Evolutionary conservation across 1,140 invertebrate species (phyloP).

Genomic region (Caenorhabditis inopinata): DNA sequence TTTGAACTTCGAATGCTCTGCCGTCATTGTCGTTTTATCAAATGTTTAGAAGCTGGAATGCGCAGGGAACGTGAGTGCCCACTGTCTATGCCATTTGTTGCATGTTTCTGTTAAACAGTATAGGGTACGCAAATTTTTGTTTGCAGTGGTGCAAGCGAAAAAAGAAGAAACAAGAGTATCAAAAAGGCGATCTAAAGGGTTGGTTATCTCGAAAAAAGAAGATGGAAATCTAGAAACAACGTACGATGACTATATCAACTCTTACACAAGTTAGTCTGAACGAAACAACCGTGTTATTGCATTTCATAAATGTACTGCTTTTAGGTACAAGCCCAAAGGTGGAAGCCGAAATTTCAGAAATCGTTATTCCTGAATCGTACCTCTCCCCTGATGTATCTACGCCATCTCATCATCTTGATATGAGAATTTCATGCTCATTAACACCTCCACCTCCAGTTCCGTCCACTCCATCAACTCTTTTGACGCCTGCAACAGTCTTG

Average conservation of each 20-base stretch:
- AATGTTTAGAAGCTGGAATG: conserved; percentile 47
- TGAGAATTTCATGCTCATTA: neutral
- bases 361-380: conserved; percentile 4
- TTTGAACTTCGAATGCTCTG: conserved; percentile 48
- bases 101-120: neutral
- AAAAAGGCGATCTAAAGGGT: conserved; percentile 30
- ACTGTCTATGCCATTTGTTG: neutral
- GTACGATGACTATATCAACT: neutral
- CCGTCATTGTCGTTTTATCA: conserved; percentile 46
- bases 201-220: conserved; percentile 33
- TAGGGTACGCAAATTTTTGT: conserved; percentile 1
- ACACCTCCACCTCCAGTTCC: neutral
- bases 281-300: too few species aligned
- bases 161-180: conserved; percentile 23
- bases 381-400: conserved; percentile 14
- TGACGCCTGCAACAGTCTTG: neutral
- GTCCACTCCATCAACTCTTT: conserved; percentile 14
- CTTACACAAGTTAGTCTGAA: conserved; percentile 1
- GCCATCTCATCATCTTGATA: neutral
- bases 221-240: neutral
- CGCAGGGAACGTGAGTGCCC: conserved; percentile 40
- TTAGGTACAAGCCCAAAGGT: neutral
- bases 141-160: conserved; percentile 45
- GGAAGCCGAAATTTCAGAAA: neutral
- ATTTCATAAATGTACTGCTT: too few species aligned